Evolutionary conservation across 2,888 invertebrate species (phyloP).

Genomic region (Cancer borealis): DNA sequence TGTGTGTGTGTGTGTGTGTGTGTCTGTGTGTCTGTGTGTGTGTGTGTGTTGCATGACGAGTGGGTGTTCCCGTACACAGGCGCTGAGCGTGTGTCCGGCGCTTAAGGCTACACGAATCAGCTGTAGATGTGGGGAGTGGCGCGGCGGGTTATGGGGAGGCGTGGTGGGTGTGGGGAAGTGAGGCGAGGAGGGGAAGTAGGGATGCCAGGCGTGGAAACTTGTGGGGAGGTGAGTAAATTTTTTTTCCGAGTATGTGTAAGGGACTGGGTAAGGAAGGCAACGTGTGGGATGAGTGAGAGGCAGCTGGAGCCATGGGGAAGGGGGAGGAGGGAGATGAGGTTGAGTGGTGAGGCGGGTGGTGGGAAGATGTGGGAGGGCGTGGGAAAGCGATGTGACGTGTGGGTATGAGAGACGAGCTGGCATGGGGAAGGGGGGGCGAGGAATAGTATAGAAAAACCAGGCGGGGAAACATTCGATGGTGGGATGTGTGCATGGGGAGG

Average conservation of each 20-base stretch:
- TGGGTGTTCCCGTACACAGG: conserved; percentile 27
- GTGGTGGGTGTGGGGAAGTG: neutral
- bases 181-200: neutral
- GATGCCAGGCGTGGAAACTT: neutral
- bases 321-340: neutral
- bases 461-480: neutral
- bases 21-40: conserved; percentile 32
- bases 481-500: neutral
- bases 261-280: neutral
- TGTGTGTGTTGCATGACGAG: conserved; percentile 25
- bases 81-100: conserved; percentile 3
- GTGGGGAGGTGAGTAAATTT: neutral
- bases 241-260: neutral
- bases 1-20: conserved; percentile 54
- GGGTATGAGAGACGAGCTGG: neutral
- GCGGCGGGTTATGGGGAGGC: neutral
- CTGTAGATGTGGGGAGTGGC: conserved; percentile 25
- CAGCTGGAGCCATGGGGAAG: neutral
- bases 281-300: neutral
- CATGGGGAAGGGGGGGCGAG: neutral
- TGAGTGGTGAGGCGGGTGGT: neutral
- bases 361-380: neutral
- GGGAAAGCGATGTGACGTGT: neutral
- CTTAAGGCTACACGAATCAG: conserved; percentile 23
- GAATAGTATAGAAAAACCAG: neutral